Evolutionary conservation across 1,140 invertebrate genomes (phyloP), one percentile per base, ranked within the genome.

Genomic region (Trigoniulus corallinus): DNA sequence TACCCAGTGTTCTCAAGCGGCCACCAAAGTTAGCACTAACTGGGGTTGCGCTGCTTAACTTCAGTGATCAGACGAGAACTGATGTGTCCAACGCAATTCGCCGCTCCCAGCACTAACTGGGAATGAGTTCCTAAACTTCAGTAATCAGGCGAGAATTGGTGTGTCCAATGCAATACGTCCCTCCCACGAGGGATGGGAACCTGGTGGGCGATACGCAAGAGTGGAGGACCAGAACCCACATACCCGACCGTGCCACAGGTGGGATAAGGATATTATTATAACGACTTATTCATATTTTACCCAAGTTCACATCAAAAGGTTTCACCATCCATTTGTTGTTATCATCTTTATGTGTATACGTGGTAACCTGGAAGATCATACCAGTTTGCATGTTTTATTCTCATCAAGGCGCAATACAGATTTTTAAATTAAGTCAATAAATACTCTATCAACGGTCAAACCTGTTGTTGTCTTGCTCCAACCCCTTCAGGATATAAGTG

Each of bases 341-440:
- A 48, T 93, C 88, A 67, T 97, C 93, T 70, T 97, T 97, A 65
- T 97, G 93, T 0, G 89, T 89, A 64, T 97, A 97, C 0, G 89
- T 91, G 20, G 93, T 96, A 43, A 96, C 81, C 84, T 92, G 56
- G 42, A 64, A 55, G 53, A 34, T 50, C 24, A 53, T 44, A 53
- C 29, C 13, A 43, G 41, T 43, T 4, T 7, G 7, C 41, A 43
- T 26, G 25, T 47, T 47, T n/a, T 24, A 24, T 25, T 10, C 20
- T 44, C n/a, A 18, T 23, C 21, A 27, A 47, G 12, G 15, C 18
- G 7, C 13, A 47, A 13, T 47, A 15, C 23, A 26, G 3, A 13
- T 44, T 44, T 44, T 12, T 12, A 44, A 10, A 47, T 27, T 47
- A 26, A 47, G 25, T 7, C 29, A 21, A 40, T 21, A 40, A 7